phyloP scores from a whole-genome alignment of 1,140 invertebrate species.

The Pseudomyrmex sp. region DNA sequence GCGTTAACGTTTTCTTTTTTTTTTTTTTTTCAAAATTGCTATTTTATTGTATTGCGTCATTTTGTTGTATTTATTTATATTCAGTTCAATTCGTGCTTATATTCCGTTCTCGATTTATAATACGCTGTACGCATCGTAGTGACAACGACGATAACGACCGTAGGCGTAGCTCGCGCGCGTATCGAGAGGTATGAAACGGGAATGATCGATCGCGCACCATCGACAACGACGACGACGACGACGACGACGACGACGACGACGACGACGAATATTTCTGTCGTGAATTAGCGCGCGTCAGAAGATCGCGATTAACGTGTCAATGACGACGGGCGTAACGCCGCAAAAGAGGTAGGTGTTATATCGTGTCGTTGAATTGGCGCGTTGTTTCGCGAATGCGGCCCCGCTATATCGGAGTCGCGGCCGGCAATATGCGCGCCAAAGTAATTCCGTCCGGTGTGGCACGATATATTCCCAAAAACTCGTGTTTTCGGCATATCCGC shows the following conservation, averaged over 20 bases:
- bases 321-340: neutral
- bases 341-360: neutral
- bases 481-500: slow-evolving; percentile 64
- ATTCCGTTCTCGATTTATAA: slow-evolving; percentile 2
- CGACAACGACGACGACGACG: slow-evolving; percentile 12
- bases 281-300: slow-evolving; percentile 32
- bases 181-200: neutral
- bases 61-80: too few species aligned
- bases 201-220: slow-evolving; percentile 7
- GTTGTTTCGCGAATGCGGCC: neutral
- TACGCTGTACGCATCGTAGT: neutral
- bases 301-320: slow-evolving; percentile 37
- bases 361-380: neutral
- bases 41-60: too few species aligned
- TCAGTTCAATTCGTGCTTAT: too few species aligned
- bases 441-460: slow-evolving; percentile 42
- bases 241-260: neutral
- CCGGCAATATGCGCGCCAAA: slow-evolving; percentile 24
- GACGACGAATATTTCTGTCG: slow-evolving; percentile 35
- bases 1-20: too few species aligned
- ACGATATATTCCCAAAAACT: slow-evolving; percentile 56
- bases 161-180: neutral
- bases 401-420: slow-evolving; percentile 10
- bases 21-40: neutral
- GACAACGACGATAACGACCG: slow-evolving; percentile 11